phyloP scores from a whole-genome alignment of 2,113 vertebrate genomes.

The Shinisaurus crocodilurus region DNA sequence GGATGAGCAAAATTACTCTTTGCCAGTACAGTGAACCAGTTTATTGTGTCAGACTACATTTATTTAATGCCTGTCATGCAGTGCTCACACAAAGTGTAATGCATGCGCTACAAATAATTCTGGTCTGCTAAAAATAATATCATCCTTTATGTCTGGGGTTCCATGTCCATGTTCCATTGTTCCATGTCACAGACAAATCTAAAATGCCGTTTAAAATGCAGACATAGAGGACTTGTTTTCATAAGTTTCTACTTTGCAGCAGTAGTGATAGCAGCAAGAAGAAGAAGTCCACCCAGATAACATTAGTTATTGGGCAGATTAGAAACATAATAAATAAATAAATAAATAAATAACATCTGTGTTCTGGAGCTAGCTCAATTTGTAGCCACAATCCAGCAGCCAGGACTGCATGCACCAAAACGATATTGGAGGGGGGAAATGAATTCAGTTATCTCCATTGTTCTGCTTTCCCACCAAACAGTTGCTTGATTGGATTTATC shows the following conservation, averaged over 20 bases:
- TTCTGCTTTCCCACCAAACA: neutral
- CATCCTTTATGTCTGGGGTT: neutral
- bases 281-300: neutral
- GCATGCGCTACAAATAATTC: neutral
- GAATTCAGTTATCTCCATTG: neutral
- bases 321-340: neutral
- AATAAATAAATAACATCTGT: neutral
- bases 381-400: no score
- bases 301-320: no score
- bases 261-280: neutral
- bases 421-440: neutral
- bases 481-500: neutral
- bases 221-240: neutral
- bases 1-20: conserved; percentile 51
- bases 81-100: neutral
- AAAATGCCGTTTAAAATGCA: neutral
- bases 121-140: neutral
- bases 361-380: neutral
- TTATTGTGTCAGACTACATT: conserved; percentile 36
- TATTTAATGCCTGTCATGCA: conserved; percentile 46
- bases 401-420: no score
- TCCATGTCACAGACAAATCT: conserved; percentile 15
- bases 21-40: conserved; percentile 48
- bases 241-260: neutral
- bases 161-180: no score